Evolutionary conservation across 2,797 vertebrate species (phyloP).

Genomic region (Sarcoramphus papa): DNA sequence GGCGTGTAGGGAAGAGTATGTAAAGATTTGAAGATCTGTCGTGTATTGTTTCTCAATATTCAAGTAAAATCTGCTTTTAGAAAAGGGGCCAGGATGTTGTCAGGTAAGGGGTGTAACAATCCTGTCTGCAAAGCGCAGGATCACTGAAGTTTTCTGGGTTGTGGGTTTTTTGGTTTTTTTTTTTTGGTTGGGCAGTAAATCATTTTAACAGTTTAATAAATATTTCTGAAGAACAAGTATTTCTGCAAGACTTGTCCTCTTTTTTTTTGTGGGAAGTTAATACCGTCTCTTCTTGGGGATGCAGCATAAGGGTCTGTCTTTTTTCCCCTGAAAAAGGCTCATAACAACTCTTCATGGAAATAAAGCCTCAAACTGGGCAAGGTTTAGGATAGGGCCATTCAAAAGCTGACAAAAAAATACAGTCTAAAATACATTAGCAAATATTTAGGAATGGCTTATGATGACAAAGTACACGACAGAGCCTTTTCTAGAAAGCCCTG

Average conservation of each 20-base stretch:
- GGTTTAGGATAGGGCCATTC: not conserved
- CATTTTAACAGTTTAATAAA: conserved; percentile 67
- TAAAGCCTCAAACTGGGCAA: not conserved
- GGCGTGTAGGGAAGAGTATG: fast-evolving
- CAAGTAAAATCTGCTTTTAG: conserved; percentile 5
- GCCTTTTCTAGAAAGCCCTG: not conserved
- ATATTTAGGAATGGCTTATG: not conserved
- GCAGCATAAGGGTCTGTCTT: not conserved
- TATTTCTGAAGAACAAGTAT: conserved; percentile 42
- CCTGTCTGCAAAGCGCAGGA: conserved; percentile 11
- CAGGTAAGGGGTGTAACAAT: not conserved
- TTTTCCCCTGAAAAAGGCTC: not conserved
- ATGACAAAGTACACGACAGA: not conserved
- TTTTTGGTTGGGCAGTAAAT: conserved; percentile 34
- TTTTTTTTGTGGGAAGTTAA: not conserved
- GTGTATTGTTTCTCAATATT: not conserved
- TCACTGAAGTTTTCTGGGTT: not conserved
- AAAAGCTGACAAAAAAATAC: not conserved
- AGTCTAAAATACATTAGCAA: not conserved
- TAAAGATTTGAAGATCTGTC: not conserved
- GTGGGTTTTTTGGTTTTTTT: not conserved
- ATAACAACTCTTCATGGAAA: not conserved
- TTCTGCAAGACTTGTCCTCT: not conserved
- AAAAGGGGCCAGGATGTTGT: not conserved
- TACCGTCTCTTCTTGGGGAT: not conserved